Conservation (phyloP, 2,888 invertebrate genomes). For the Rotaria sp. region DNA sequence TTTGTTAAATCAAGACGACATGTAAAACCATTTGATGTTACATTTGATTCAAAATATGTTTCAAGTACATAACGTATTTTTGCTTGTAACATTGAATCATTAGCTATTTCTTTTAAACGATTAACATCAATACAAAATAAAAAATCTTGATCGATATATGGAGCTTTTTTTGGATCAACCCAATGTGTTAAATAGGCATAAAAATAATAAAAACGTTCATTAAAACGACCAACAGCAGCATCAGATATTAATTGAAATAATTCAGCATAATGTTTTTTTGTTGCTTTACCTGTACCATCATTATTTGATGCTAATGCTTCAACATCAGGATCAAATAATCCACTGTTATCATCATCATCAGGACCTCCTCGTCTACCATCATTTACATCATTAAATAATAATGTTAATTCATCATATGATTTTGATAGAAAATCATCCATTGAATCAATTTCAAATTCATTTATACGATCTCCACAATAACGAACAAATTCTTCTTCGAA, state of each 20-base stretch:
- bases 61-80: background rate
- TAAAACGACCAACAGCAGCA: constrained; percentile 31
- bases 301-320: constrained; percentile 15
- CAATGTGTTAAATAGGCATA: constrained; percentile 38
- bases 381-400: background rate
- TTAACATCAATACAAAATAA: constrained; percentile 37
- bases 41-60: background rate
- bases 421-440: constrained; percentile 32
- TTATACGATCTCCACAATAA: constrained; percentile 32
- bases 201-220: constrained; percentile 31
- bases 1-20: background rate
- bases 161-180: constrained; percentile 33
- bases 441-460: background rate
- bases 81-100: background rate
- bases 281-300: constrained; percentile 34
- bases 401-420: background rate
- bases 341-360: background rate
- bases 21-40: background rate
- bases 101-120: constrained; percentile 31
- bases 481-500: constrained; percentile 35
- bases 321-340: background rate
- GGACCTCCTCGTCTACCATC: background rate
- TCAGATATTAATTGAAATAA: constrained; percentile 36
- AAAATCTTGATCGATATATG: constrained; percentile 37
- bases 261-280: constrained; percentile 32